Conservation (phyloP, 2,797 vertebrate genomes). For the Coranthus polyacanthus region DNA sequence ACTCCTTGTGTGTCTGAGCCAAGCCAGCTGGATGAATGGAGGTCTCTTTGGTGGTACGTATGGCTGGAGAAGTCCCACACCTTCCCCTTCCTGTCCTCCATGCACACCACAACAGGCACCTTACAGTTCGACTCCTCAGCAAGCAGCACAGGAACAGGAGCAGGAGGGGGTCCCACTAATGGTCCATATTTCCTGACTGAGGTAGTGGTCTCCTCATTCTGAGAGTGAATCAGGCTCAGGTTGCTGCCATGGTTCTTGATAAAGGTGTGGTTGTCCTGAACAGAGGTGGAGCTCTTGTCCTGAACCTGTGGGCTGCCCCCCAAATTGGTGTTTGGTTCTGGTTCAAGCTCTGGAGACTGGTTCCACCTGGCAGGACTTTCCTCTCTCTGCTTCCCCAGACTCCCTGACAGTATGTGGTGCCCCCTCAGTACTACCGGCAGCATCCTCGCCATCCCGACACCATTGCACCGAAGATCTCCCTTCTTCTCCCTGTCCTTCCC, state of each 20-base stretch:
- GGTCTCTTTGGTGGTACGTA: conserved; percentile 62
- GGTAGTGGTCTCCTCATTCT: conserved; percentile 59
- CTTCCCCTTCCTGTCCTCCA: conserved; percentile 69
- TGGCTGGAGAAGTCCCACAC: conserved; percentile 67
- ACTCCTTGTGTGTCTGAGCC: conserved; percentile 65
- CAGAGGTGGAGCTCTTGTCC: conserved; percentile 58
- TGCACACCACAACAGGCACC: conserved; percentile 61
- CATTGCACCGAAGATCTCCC: conserved; percentile 68
- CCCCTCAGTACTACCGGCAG: conserved; percentile 76
- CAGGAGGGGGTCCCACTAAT: conserved; percentile 47
- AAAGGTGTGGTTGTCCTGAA: conserved; percentile 66
- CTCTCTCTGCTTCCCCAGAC: conserved; percentile 66
- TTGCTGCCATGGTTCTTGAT: conserved; percentile 59
- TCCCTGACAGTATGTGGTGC: conserved; percentile 70
- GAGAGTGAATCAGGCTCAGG: conserved; percentile 30
- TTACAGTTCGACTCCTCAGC: conserved; percentile 70
- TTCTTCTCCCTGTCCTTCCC: conserved; percentile 69
- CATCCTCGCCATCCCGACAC: conserved; percentile 70
- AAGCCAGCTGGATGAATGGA: conserved; percentile 69
- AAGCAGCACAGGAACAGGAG: conserved; percentile 47
- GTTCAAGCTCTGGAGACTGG: conserved; percentile 65
- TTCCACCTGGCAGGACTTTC: conserved; percentile 68
- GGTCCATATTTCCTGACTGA: conserved; percentile 74
- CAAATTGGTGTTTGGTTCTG: conserved; percentile 24
- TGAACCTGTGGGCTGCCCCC: conserved; percentile 26